Percentiles rank a stretch among this genome's conserved stretches.
Evolutionary conservation across 1,140 invertebrate species (phyloP).

Genomic region (Atopsyche davidsoni): DNA sequence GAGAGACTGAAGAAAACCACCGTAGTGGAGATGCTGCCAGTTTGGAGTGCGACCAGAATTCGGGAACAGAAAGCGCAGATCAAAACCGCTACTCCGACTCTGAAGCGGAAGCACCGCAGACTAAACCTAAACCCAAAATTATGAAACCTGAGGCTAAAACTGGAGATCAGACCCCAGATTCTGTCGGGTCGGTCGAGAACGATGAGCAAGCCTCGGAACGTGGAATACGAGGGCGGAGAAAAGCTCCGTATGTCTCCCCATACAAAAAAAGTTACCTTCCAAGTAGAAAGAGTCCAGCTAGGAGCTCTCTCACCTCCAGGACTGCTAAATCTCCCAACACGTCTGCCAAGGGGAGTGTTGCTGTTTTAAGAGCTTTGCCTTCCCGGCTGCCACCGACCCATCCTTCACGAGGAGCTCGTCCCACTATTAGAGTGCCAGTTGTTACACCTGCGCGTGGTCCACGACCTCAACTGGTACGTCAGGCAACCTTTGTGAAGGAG

Average conservation of each 20-base stretch:
- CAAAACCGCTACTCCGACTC: conserved; percentile 37
- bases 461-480: conserved; percentile 58
- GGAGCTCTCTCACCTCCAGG: conserved; percentile 16
- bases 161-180: conserved; percentile 39
- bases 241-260: conserved; percentile 61
- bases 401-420: too few relatives aligned
- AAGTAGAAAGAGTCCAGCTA: conserved; percentile 32
- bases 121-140: conserved; percentile 51
- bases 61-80: conserved; percentile 39
- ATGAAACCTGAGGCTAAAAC: conserved; percentile 47
- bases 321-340: conserved; percentile 11
- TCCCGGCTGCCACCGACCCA: too few relatives aligned
- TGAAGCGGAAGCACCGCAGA: conserved; percentile 35
- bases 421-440: conserved; percentile 1
- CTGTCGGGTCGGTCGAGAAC: conserved; percentile 37
- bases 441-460: conserved; percentile 24
- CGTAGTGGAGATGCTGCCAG: conserved; percentile 40
- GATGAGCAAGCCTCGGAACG: conserved; percentile 50
- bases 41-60: conserved; percentile 49
- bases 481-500: conserved; percentile 85
- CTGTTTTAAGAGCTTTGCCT: too few relatives aligned
- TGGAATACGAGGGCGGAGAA: conserved; percentile 68
- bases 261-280: conserved; percentile 42
- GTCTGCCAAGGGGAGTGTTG: conserved; percentile 5
- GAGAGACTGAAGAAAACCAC: conserved; percentile 28